Conservation (phyloP, 2,797 vertebrate genomes). For the Tamandua tetradactyla region DNA sequence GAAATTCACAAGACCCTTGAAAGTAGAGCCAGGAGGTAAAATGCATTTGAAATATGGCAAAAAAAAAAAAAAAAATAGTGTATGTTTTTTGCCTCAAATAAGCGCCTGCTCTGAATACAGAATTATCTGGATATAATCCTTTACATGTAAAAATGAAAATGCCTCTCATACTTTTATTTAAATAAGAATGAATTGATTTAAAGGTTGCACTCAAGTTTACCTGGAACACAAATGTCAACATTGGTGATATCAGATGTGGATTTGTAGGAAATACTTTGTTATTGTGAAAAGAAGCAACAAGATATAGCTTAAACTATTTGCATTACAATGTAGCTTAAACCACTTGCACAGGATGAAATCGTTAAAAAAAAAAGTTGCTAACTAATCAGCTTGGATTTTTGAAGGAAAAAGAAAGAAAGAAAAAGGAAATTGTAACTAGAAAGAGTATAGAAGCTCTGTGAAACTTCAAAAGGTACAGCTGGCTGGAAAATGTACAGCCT, state of each 20-base stretch:
- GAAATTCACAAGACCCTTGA: neutral
- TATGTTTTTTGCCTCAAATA: slow-evolving; percentile 32
- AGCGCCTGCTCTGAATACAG: neutral
- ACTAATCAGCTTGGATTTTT: slow-evolving; percentile 63
- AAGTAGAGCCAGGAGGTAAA: neutral
- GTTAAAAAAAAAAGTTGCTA: slow-evolving; percentile 52
- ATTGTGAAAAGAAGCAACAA: neutral
- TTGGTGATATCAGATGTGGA: neutral
- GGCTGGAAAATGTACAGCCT: slow-evolving; percentile 62
- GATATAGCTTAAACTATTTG: too few species aligned
- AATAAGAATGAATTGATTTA: slow-evolving; percentile 20
- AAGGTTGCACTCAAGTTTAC: neutral
- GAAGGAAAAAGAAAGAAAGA: neutral
- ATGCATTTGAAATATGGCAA: slow-evolving; percentile 26
- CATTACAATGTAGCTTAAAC: neutral
- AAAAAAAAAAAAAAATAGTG: too few species aligned
- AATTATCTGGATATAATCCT: neutral
- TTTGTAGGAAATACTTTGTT: slow-evolving; percentile 36
- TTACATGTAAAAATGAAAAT: slow-evolving; percentile 29
- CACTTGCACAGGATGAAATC: slow-evolving; percentile 37
- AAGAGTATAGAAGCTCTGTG: slow-evolving; percentile 67
- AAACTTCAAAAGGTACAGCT: slow-evolving; percentile 76
- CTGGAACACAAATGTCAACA: neutral
- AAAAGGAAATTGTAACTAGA: slow-evolving; percentile 62
- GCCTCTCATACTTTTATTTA: slow-evolving; percentile 23